Percentiles rank a stretch among this genome's conserved stretches.
phyloP scores from a whole-genome alignment of 2,113 vertebrate species.

The Etia nguti region DNA sequence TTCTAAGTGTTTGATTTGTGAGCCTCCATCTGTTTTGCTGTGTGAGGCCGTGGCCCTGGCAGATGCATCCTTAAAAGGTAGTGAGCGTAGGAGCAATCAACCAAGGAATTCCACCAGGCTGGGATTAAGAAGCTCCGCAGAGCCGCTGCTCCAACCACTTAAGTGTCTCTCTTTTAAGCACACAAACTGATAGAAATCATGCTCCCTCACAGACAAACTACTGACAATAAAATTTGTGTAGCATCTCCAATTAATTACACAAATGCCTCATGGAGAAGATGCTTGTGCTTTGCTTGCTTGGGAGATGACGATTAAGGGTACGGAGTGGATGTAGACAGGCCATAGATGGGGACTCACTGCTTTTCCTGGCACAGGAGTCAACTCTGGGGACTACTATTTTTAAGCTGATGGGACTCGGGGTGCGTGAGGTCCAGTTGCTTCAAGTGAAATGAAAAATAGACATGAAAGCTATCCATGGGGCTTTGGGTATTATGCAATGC shows the following conservation, averaged over 20 bases:
- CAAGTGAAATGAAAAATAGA: conserved; percentile 16
- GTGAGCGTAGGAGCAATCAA: conserved; percentile 69
- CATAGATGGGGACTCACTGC: conserved; percentile 9
- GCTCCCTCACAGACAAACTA: not conserved
- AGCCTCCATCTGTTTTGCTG: conserved; percentile 60
- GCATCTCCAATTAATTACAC: not conserved
- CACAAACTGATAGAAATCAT: conserved; percentile 2
- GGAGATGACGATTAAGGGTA: not conserved
- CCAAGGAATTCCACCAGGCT: conserved; percentile 67
- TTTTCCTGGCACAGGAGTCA: conserved; percentile 46
- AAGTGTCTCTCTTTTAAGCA: conserved; percentile 33
- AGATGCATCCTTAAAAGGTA: conserved; percentile 80
- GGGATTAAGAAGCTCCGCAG: conserved; percentile 62
- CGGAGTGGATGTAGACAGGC: not conserved
- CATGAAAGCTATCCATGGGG: not conserved
- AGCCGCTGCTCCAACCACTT: conserved; percentile 1
- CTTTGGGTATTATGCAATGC: not conserved
- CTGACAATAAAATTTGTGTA: not conserved
- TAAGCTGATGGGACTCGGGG: conserved; percentile 23
- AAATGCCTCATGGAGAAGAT: not conserved
- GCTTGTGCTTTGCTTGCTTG: not conserved
- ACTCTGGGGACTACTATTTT: conserved; percentile 23
- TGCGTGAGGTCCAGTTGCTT: conserved; percentile 25
- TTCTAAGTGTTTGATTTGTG: conserved; percentile 71
- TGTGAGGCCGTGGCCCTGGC: conserved; percentile 45